A percentile compares a stretch with the other conserved stretches of the same genome.
phyloP scores from a whole-genome alignment of 2,888 invertebrate species.

The Rhamnusium bicolor region DNA sequence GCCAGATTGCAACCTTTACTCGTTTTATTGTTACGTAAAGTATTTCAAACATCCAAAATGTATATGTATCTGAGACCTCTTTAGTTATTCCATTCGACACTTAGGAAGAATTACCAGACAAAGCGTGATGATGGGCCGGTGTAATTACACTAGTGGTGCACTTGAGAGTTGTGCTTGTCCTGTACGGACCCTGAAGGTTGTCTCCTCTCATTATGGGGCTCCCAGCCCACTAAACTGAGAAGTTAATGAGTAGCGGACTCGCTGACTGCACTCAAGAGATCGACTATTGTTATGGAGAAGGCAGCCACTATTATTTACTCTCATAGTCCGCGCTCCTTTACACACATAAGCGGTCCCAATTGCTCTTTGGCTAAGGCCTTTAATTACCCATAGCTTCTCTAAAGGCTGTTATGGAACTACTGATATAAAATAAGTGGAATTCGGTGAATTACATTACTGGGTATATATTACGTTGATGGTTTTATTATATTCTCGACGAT shows the following conservation, averaged over 20 bases:
- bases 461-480: not conserved
- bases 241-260: conserved; percentile 51
- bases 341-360: conserved; percentile 48
- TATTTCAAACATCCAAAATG: not conserved
- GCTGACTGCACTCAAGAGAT: conserved; percentile 50
- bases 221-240: conserved; percentile 47
- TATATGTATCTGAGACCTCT: conserved; percentile 6
- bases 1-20: too few species aligned
- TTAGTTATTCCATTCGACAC: conserved; percentile 37
- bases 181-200: conserved; percentile 30
- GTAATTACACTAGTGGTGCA: conserved; percentile 49
- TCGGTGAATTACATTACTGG: not conserved
- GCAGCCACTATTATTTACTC: conserved; percentile 51
- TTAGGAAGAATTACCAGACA: conserved; percentile 41
- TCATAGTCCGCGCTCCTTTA: conserved; percentile 45
- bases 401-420: conserved; percentile 31
- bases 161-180: conserved; percentile 49
- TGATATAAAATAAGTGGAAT: conserved; percentile 17
- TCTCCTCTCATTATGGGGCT: conserved; percentile 47
- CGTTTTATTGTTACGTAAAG: not conserved
- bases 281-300: conserved; percentile 52
- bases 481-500: too few species aligned
- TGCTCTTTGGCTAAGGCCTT: conserved; percentile 45
- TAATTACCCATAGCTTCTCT: conserved; percentile 47
- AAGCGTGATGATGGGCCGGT: conserved; percentile 47